Percentiles rank a stretch among this genome's conserved stretches.
phyloP scores from a whole-genome alignment of 2,797 vertebrate species.

The Merluccius polli region DNA sequence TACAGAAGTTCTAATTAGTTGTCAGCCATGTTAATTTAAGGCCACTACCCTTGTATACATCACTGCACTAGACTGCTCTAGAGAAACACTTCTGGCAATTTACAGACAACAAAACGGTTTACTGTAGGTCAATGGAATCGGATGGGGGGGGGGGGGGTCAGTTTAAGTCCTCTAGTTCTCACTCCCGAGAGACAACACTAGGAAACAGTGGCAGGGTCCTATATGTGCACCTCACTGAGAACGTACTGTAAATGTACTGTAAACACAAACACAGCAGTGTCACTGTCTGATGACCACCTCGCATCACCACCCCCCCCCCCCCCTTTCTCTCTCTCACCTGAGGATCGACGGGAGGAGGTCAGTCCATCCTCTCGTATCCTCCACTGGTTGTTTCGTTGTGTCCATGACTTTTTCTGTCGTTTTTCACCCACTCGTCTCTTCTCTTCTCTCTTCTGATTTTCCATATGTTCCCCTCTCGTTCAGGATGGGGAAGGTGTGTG shows the following conservation, averaged over 20 bases:
- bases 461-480: background rate
- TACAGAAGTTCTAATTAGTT: slow-evolving; percentile 74
- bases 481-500: too few relatives aligned
- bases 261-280: slow-evolving; percentile 67
- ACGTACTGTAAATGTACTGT: slow-evolving; percentile 56
- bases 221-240: slow-evolving; percentile 52
- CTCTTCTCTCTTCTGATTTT: slow-evolving; percentile 3
- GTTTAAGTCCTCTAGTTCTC: slow-evolving; percentile 19
- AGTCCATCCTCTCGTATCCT: slow-evolving; percentile 18
- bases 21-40: slow-evolving; percentile 92
- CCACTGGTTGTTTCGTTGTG: background rate
- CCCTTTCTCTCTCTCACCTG: slow-evolving; percentile 20
- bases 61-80: slow-evolving; percentile 36
- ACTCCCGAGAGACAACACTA: slow-evolving; percentile 35
- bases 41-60: slow-evolving; percentile 78
- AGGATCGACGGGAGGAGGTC: slow-evolving; percentile 25
- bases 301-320: slow-evolving; percentile 25
- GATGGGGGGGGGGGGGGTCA: background rate
- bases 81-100: slow-evolving; percentile 30
- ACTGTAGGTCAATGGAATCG: background rate
- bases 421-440: slow-evolving; percentile 16
- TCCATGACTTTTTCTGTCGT: slow-evolving; percentile 13
- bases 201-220: slow-evolving; percentile 34
- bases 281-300: slow-evolving; percentile 42
- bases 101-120: slow-evolving; percentile 24